Evolutionary conservation across 37 sponge, comb jelly and placozoan species (phyloP).

Genomic region (Halisarca cf. caerulea): DNA sequence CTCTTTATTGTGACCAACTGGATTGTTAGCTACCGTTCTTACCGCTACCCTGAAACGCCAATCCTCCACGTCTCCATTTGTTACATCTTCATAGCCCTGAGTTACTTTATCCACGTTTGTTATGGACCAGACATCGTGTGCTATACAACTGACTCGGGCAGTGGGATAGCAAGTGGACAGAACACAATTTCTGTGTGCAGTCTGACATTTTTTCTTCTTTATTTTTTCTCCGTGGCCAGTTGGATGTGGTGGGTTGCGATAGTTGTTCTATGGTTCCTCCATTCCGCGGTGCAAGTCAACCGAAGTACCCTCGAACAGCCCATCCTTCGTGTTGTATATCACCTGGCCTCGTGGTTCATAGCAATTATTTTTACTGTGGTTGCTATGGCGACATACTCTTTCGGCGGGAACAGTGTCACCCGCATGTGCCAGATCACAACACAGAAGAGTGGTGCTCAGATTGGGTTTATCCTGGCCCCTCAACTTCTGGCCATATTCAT

Average conservation of each 20-base stretch:
- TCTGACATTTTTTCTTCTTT: slow-evolving; percentile 31
- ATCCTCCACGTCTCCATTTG: slow-evolving; percentile 55
- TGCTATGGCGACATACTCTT: slow-evolving; percentile 2
- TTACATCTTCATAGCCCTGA: slow-evolving; percentile 22
- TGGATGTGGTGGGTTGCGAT: slow-evolving; percentile 63
- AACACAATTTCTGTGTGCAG: slow-evolving; percentile 22
- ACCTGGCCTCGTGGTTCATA: slow-evolving; percentile 50
- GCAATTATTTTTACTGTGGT: slow-evolving; percentile 34
- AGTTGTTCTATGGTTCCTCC: slow-evolving; percentile 47
- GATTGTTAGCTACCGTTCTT: slow-evolving; percentile 32
- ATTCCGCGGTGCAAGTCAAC: not conserved
- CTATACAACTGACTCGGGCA: slow-evolving; percentile 21
- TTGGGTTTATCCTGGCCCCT: slow-evolving; percentile 50
- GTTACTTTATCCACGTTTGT: slow-evolving; percentile 32
- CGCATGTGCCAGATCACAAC: slow-evolving; percentile 47
- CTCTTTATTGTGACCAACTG: slow-evolving; percentile 30
- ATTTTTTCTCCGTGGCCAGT: slow-evolving; percentile 55
- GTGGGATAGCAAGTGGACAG: slow-evolving; percentile 20
- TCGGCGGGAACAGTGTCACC: slow-evolving; percentile 32
- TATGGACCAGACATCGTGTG: slow-evolving; percentile 14
- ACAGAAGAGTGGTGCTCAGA: slow-evolving; percentile 14
- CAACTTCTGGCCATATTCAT: slow-evolving; percentile 18
- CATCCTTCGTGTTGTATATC: slow-evolving; percentile 4
- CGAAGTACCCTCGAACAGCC: not conserved
- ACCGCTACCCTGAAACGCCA: slow-evolving; percentile 30